Percentiles rank a stretch among this genome's conserved stretches.
phyloP scores from a whole-genome alignment of 1,140 invertebrate species.

The Maconellicoccus hirsutus region DNA sequence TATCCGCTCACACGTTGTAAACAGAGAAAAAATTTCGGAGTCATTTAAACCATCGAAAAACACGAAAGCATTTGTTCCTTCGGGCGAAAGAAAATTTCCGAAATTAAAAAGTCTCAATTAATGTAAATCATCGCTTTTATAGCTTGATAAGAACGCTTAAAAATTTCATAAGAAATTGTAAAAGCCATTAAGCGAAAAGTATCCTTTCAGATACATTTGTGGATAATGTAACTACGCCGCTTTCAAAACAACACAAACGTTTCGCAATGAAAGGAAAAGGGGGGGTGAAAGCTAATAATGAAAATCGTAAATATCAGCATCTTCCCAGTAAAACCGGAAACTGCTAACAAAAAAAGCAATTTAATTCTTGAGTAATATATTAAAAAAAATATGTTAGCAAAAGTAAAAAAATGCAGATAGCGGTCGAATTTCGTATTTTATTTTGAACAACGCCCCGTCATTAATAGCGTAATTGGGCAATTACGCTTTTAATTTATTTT shows the following conservation, averaged over 20 bases:
- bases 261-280: no score
- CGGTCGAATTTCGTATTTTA: conserved; percentile 4
- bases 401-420: not conserved
- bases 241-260: not conserved
- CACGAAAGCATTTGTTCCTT: not conserved
- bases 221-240: not conserved
- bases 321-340: not conserved
- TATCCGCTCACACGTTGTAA: no score
- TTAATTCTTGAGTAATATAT: conserved; percentile 1
- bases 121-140: not conserved
- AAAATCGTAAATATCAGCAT: conserved; percentile 5
- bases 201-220: not conserved
- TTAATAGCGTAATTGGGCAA: conserved; percentile 8
- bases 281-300: not conserved
- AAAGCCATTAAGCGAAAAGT: not conserved
- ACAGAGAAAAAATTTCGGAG: no score
- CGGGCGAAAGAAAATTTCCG: not conserved
- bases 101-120: not conserved
- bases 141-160: not conserved
- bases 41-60: not conserved
- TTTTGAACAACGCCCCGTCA: not conserved
- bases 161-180: conserved; percentile 6
- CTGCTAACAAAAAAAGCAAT: not conserved
- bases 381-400: not conserved
- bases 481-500: not conserved